Evolutionary conservation across 2,888 invertebrate species (phyloP).

Genomic region (Polylopha cassiicola): DNA sequence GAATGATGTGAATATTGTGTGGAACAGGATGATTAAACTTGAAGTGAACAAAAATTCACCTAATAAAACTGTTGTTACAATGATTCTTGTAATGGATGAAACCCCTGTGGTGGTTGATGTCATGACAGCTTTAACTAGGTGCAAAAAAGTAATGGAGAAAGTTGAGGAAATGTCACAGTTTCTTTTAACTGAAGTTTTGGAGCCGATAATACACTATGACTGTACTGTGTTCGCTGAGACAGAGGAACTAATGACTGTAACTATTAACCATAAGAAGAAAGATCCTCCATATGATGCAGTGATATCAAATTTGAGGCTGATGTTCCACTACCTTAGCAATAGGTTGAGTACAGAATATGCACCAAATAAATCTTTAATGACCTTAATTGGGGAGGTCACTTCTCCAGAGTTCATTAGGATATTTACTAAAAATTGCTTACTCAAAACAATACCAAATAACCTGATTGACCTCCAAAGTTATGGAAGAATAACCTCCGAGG

Average conservation of each 20-base stretch:
- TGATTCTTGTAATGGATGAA: conserved; percentile 55
- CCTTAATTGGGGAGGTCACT: conserved; percentile 74
- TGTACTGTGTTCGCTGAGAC: conserved; percentile 59
- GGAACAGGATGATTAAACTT: conserved; percentile 73
- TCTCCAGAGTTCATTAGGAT: conserved; percentile 78
- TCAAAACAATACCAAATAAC: conserved; percentile 85
- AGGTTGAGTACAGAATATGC: conserved; percentile 72
- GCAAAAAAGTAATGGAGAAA: conserved; percentile 59
- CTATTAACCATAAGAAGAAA: conserved; percentile 56
- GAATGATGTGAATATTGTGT: conserved; percentile 63
- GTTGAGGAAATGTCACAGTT: conserved; percentile 77
- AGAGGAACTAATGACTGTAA: conserved; percentile 46
- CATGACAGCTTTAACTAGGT: conserved; percentile 56
- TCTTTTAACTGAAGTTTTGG: conserved; percentile 76
- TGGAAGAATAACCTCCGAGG: conserved; percentile 78
- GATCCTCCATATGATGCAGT: conserved; percentile 73
- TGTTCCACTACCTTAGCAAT: conserved; percentile 77
- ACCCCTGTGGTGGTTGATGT: conserved; percentile 44
- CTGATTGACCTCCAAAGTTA: conserved; percentile 83
- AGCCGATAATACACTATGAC: conserved; percentile 75
- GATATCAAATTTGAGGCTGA: conserved; percentile 71
- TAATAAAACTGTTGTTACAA: conserved; percentile 47
- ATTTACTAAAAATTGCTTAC: conserved; percentile 84
- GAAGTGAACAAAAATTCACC: conserved; percentile 35
- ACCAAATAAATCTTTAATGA: conserved; percentile 65